Evolutionary conservation across 2,113 vertebrate species (phyloP).

Genomic region (Bombycilla garrulus): DNA sequence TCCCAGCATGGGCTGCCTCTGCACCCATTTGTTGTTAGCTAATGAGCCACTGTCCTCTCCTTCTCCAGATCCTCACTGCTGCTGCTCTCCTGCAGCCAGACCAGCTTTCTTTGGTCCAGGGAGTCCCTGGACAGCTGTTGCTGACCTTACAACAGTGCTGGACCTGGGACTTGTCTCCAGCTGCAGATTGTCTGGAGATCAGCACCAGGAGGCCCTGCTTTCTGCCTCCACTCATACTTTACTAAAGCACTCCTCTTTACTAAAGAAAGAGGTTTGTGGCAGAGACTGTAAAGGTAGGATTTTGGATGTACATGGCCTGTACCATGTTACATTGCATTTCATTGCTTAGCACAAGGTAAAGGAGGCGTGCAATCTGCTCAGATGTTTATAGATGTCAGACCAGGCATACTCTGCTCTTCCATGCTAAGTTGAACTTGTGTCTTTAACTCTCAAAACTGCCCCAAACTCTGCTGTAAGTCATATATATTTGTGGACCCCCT

Average conservation of each 20-base stretch:
- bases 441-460: background rate
- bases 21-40: background rate
- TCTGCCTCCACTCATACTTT: background rate
- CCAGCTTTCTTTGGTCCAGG: background rate
- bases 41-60: background rate
- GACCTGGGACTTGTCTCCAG: background rate
- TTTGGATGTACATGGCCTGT: accelerated
- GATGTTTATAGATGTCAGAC: background rate
- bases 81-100: background rate
- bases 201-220: background rate
- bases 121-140: background rate
- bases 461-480: background rate
- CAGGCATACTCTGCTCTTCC: background rate
- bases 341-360: background rate
- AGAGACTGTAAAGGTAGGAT: background rate
- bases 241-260: too few species aligned
- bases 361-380: background rate
- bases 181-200: background rate
- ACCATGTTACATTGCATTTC: background rate
- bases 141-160: background rate
- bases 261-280: background rate
- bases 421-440: accelerated
- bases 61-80: background rate
- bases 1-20: background rate
- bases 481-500: background rate